Conservation (phyloP, 2,888 invertebrate species). For the Thysanoteuthis rhombus region DNA sequence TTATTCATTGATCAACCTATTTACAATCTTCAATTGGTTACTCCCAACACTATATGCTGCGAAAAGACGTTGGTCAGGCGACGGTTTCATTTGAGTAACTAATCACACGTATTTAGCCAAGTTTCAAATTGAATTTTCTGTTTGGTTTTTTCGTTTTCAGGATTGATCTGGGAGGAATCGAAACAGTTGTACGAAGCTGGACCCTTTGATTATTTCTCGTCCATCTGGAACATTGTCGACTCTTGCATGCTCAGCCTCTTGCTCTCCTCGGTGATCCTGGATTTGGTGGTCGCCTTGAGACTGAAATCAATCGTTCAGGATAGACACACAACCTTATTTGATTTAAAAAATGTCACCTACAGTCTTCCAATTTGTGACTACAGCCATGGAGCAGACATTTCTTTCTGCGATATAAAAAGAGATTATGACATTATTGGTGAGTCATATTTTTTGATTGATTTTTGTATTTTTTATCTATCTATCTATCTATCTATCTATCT, state of each 20-base stretch:
- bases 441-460: not conserved
- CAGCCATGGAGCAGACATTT: no score
- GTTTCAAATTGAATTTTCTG: no score
- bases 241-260: constrained; percentile 54
- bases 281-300: constrained; percentile 43
- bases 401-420: not conserved
- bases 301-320: constrained; percentile 32
- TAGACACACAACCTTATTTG: not conserved
- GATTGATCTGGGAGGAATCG: constrained; percentile 58
- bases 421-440: constrained; percentile 14
- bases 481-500: no score
- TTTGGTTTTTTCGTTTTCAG: no score
- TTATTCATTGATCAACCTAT: no score
- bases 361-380: constrained; percentile 19
- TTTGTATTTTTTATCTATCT: not conserved
- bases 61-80: no score
- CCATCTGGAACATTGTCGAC: constrained; percentile 61
- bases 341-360: not conserved
- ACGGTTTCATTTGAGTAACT: no score
- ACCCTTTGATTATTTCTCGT: constrained; percentile 50
- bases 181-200: constrained; percentile 56
- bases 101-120: no score
- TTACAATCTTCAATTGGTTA: no score
- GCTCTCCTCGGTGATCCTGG: constrained; percentile 50
- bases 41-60: no score